Conservation (phyloP, 1,140 invertebrate species). For the Papilio xuthus region DNA sequence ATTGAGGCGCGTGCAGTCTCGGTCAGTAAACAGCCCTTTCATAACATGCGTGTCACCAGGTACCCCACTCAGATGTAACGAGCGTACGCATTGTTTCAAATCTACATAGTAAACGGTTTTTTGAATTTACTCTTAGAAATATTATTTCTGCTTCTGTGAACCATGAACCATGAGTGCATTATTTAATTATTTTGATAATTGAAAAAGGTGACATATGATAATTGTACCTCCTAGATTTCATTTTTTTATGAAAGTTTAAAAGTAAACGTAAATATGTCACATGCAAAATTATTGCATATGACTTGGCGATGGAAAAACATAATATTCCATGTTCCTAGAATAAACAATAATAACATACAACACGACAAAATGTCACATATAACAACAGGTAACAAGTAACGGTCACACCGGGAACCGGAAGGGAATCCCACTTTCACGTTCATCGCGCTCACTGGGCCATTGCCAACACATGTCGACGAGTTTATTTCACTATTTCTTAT, state of each 20-base stretch:
- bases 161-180: no score
- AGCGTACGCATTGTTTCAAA: not conserved
- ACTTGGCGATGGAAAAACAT: no score
- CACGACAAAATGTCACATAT: not conserved
- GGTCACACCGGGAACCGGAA: conserved; percentile 28
- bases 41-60: conserved; percentile 31
- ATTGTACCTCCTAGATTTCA: no score
- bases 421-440: conserved; percentile 13
- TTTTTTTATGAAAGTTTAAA: no score
- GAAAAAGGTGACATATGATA: no score
- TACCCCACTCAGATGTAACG: conserved; percentile 18
- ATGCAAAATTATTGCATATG: no score
- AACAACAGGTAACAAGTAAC: conserved; percentile 20
- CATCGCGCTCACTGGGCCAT: conserved; percentile 12
- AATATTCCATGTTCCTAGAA: not conserved
- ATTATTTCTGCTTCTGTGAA: not conserved
- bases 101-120: not conserved
- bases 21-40: conserved; percentile 34
- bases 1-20: conserved; percentile 19
- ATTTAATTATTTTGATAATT: no score
- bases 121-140: not conserved
- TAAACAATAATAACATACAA: conserved; percentile 5
- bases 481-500: not conserved
- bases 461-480: not conserved
- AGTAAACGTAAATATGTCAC: no score